These are phyloP conservation scores for Aphelenchoides fujianensis DNA, from an alignment of 1,140 invertebrate genomes.

Conservation along the genomic window DNA sequence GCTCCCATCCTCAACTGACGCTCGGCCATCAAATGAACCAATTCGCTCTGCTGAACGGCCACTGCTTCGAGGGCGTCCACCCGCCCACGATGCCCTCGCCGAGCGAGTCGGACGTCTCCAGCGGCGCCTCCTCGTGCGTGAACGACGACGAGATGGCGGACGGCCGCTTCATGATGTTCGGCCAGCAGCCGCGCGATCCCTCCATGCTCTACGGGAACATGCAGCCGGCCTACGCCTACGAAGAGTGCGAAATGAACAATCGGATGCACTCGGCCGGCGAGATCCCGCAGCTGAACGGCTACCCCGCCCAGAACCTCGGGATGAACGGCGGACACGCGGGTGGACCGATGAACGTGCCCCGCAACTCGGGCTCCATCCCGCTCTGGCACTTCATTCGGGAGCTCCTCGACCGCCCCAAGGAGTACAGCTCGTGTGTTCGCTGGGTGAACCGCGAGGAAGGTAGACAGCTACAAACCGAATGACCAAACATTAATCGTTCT, in stretches of 20 bases:
- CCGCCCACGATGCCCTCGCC: neutral
- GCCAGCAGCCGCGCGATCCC: neutral
- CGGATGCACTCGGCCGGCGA: neutral
- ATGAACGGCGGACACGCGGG: slow-evolving; percentile 23
- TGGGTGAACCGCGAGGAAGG: slow-evolving; percentile 88
- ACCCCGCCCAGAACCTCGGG: neutral
- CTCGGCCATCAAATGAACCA: neutral
- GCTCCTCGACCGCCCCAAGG: slow-evolving; percentile 78
- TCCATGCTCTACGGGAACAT: slow-evolving; percentile 19
- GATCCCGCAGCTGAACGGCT: slow-evolving; percentile 9
- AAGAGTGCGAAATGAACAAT: slow-evolving; percentile 21
- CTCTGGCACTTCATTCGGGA: slow-evolving; percentile 99
- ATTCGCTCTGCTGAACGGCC: slow-evolving; percentile 2
- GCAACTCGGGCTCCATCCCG: slow-evolving; percentile 74
- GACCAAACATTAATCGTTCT: slow-evolving; percentile 14
- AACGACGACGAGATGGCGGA: slow-evolving; percentile 19
- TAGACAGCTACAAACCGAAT: slow-evolving; percentile 33
- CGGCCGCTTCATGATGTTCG: neutral
- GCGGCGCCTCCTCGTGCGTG: neutral
- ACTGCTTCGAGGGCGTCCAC: neutral
- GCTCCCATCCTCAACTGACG: neutral
- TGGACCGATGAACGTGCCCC: too few relatives aligned
- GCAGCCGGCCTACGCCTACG: slow-evolving; percentile 14
- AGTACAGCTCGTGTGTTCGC: slow-evolving; percentile 85
- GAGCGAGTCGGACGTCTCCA: neutral